phyloP scores from a whole-genome alignment of 2,797 vertebrate genomes.

The Euphonia xanthogaster region DNA sequence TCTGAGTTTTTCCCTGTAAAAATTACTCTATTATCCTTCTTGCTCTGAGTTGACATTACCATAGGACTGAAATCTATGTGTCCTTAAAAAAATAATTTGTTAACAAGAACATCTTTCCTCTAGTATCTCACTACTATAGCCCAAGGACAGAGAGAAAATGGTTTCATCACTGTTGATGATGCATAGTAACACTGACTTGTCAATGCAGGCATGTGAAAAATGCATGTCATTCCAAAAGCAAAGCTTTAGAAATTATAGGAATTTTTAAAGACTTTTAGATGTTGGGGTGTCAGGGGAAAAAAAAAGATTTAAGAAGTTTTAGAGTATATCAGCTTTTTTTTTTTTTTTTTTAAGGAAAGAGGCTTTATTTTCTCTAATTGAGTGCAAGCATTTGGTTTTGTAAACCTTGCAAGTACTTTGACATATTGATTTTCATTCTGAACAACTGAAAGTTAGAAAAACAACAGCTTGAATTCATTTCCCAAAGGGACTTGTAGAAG shows the following conservation, averaged over 20 bases:
- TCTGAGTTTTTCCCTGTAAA: neutral
- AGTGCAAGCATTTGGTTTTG: neutral
- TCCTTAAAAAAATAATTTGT: neutral
- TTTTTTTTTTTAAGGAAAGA: neutral
- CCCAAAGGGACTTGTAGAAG: neutral
- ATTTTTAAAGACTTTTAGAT: neutral
- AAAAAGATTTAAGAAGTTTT: neutral
- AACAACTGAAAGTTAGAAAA: neutral
- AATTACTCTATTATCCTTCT: neutral
- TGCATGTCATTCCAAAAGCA: neutral
- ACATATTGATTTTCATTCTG: neutral
- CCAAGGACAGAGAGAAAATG: neutral
- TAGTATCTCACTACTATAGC: neutral
- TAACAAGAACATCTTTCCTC: neutral
- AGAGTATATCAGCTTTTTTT: neutral
- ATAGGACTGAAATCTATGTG: neutral
- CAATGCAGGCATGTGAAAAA: conserved; percentile 3
- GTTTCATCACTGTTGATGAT: neutral
- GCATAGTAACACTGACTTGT: neutral
- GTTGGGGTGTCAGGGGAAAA: neutral
- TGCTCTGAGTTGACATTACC: neutral
- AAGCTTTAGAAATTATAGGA: neutral
- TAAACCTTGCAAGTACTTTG: neutral
- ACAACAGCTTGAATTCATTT: neutral
- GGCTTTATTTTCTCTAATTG: neutral